These are phyloP conservation scores for Carassius carassius DNA, from an alignment of 2,113 vertebrate genomes.

Conservation along the genomic window DNA sequence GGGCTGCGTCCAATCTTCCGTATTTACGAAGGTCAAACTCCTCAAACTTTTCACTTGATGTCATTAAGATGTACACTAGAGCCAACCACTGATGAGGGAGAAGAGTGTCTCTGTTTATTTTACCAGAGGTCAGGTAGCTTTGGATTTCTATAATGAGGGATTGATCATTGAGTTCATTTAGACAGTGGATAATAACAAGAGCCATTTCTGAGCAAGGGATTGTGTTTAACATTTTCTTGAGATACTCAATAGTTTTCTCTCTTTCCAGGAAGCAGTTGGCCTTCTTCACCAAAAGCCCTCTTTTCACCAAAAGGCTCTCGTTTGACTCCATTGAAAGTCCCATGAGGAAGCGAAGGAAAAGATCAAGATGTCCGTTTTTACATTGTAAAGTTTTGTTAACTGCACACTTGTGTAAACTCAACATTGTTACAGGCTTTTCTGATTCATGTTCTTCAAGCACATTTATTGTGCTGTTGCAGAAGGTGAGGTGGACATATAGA, in stretches of 20 bases:
- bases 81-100: conserved; percentile 20
- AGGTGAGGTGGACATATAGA: conserved; percentile 38
- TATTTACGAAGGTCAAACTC: conserved; percentile 52
- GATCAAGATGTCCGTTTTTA: conserved; percentile 37
- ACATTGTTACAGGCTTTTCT: too few relatives aligned
- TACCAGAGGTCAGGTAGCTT: conserved; percentile 9
- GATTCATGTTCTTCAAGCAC: not conserved
- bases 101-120: not conserved
- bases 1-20: not conserved
- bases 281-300: conserved; percentile 17
- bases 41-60: conserved; percentile 38
- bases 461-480: not conserved
- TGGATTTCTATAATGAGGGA: conserved; percentile 41
- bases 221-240: conserved; percentile 38
- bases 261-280: not conserved
- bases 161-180: conserved; percentile 52
- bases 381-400: not conserved
- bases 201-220: conserved; percentile 2
- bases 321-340: conserved; percentile 46
- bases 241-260: conserved; percentile 32
- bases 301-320: conserved; percentile 5
- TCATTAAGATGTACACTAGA: conserved; percentile 46
- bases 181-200: conserved; percentile 47
- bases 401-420: not conserved
- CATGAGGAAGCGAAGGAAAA: conserved; percentile 55